A percentile compares a stretch with the other conserved stretches of the same genome.
These are phyloP conservation scores for Tetropium fuscum DNA, from an alignment of 2,888 invertebrate species.

Conservation along the genomic window DNA sequence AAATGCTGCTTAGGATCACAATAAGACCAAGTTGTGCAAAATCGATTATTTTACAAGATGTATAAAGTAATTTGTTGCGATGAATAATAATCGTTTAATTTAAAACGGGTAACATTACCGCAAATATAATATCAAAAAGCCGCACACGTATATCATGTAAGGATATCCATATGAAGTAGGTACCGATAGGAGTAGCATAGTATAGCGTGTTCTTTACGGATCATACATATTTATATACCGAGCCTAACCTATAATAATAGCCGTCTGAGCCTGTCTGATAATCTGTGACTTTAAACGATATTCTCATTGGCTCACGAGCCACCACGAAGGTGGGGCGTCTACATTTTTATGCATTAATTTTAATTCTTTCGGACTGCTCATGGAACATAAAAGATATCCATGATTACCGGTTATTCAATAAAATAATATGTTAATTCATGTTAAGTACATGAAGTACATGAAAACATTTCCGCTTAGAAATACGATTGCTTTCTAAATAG, in stretches of 20 bases:
- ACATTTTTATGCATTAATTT: conserved; percentile 60
- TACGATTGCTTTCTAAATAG: neutral
- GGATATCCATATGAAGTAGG: conserved; percentile 20
- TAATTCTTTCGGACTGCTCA: conserved; percentile 42
- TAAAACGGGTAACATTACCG: conserved; percentile 1
- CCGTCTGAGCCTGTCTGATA: conserved; percentile 63
- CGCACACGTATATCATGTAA: conserved; percentile 21
- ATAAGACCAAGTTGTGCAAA: no score
- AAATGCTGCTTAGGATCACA: no score
- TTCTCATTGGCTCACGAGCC: conserved; percentile 58
- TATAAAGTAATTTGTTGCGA: conserved; percentile 8
- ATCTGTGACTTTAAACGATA: conserved; percentile 59
- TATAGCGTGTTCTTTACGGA: conserved; percentile 64
- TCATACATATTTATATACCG: conserved; percentile 67
- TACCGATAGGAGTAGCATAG: conserved; percentile 34
- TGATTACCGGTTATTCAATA: conserved; percentile 33
- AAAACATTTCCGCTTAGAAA: conserved; percentile 8
- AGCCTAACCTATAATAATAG: conserved; percentile 66
- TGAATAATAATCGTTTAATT: conserved; percentile 24
- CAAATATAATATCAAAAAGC: conserved; percentile 22
- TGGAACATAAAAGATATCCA: conserved; percentile 36
- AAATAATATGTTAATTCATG: conserved; percentile 32
- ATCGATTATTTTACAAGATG: conserved; percentile 15
- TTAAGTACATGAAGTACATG: neutral
- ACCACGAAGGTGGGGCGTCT: conserved; percentile 54